Percentiles rank a stretch among this genome's conserved stretches.
phyloP scores from a whole-genome alignment of 2,888 invertebrate genomes.

The Epsilonema sp. region DNA sequence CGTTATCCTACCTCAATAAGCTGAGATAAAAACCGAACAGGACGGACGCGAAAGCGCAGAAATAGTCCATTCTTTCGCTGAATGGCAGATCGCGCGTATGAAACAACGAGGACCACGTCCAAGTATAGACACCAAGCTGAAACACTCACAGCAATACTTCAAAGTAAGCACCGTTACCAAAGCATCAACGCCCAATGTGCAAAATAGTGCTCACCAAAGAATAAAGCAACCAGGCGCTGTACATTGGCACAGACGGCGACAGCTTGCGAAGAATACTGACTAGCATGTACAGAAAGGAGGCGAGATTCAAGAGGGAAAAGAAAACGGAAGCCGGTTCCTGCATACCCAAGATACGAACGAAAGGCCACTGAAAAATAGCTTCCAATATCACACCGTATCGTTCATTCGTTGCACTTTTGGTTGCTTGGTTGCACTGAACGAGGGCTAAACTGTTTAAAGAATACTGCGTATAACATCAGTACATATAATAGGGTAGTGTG shows the following conservation, averaged over 20 bases:
- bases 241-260: background rate
- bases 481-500: too few relatives aligned
- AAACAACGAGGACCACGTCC: constrained; percentile 80
- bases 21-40: constrained; percentile 52
- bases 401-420: too few relatives aligned
- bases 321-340: constrained; percentile 81
- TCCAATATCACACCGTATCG: too few relatives aligned
- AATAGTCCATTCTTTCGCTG: constrained; percentile 78
- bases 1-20: too few relatives aligned
- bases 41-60: constrained; percentile 68
- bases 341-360: constrained; percentile 55
- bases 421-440: too few relatives aligned
- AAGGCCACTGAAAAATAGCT: constrained; percentile 90
- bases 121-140: constrained; percentile 59
- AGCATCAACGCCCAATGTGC: too few relatives aligned
- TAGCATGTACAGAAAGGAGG: constrained; percentile 9
- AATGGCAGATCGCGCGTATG: constrained; percentile 63
- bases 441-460: too few relatives aligned
- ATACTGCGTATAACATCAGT: too few relatives aligned
- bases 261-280: background rate
- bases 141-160: too few relatives aligned
- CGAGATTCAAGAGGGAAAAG: constrained; percentile 59
- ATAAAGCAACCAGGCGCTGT: constrained; percentile 8
- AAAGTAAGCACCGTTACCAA: too few relatives aligned
- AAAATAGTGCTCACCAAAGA: constrained; percentile 2